Base-by-base conservation (phyloP, 2,888 invertebrate genomes). In the Brachyopa scutellaris region DNA sequence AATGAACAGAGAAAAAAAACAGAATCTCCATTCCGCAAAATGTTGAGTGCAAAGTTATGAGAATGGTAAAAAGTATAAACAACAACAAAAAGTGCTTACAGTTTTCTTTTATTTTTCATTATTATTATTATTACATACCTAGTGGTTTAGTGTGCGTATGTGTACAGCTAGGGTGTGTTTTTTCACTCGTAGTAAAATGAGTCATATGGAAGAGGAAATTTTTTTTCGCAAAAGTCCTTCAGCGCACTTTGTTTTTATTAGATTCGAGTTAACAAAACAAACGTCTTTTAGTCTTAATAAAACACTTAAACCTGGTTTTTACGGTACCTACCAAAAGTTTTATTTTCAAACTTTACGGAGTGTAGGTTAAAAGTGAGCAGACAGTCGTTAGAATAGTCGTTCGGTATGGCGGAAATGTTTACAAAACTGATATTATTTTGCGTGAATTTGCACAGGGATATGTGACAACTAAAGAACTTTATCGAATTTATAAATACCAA, bases 11-110 rank as follows among this genome's bases (percentile, higher is more conserved):
- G 7, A 47, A 47, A 67, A 61, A 38, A 57, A 33, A 64, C 23
- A 36, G 17, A 36, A 33, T 69, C 23, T 62, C 17, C 62, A 19
- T 55, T 33, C 49, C 11, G 49, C 66, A 59, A 72, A n/a, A 57
- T 70, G 26, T 38, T 59, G 31, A 53, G 33, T 62, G 42, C 74
- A 70, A 70, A 61, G 57, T 64, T 70, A 59, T 49, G 70, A 64
- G 57, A 42, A 45, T 70, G 45, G 26, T 51, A 29, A 66, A 76
- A 64, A 70, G 62, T 42, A 59, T 59, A 47, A 61, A 36, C 53
- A 51, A 36, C 47, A 36, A 57, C 6, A 29, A 53, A 42, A 61
- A 23, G 13, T 40, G 36, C 47, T 31, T 38, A 66, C 29, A 66
- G 23, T 3, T 8, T 13, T 26, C 15, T 13, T 31, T 73, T 11